These are phyloP conservation scores for Helarctos malayanus DNA, from an alignment of 2,797 vertebrate genomes.

Conservation along the genomic window DNA sequence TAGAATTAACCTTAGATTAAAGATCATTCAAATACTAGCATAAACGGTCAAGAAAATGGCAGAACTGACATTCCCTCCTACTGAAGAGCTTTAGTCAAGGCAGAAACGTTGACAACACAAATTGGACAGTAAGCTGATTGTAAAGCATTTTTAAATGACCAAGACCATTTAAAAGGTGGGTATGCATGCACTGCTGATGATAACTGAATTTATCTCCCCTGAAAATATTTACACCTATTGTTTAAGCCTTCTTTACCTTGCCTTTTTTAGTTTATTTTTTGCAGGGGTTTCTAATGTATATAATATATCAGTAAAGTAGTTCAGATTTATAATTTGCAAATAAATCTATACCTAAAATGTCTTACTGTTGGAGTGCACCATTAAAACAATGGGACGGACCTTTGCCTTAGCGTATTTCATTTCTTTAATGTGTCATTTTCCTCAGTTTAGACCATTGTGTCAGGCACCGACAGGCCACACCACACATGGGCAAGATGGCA, in stretches of 20 bases:
- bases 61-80: fast-evolving
- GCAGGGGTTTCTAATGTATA: not conserved
- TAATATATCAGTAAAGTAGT: not conserved
- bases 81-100: not conserved
- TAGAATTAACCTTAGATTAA: not conserved
- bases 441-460: not conserved
- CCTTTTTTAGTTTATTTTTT: not conserved
- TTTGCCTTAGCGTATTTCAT: not conserved
- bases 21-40: not conserved
- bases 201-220: not conserved
- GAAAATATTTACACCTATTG: not conserved
- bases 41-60: not conserved
- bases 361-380: not conserved
- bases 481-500: not conserved
- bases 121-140: not conserved
- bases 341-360: not conserved
- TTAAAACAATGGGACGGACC: not conserved
- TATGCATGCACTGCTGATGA: not conserved
- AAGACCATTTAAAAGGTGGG: not conserved
- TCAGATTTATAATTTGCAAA: not conserved
- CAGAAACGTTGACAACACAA: not conserved
- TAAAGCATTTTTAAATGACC: not conserved
- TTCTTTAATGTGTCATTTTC: not conserved
- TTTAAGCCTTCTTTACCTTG: not conserved
- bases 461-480: not conserved